phyloP scores from a whole-genome alignment of 1,140 invertebrate species.

The Calephelis virginiensis region DNA sequence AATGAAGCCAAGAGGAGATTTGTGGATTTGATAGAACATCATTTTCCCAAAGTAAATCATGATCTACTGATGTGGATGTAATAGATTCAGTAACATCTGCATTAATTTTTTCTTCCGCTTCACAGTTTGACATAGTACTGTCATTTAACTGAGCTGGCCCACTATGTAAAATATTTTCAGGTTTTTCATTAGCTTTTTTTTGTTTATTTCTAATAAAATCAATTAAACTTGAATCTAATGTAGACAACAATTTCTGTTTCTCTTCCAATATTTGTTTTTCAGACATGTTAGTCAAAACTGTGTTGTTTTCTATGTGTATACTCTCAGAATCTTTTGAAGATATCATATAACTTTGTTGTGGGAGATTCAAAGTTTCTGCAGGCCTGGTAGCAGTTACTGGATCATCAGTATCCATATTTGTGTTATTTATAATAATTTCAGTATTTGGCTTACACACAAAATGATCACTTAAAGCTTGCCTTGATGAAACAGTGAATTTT shows the following conservation, averaged over 20 bases:
- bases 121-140: background rate
- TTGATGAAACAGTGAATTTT: background rate
- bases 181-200: slow-evolving; percentile 36
- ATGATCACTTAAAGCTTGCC: background rate
- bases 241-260: slow-evolving; percentile 82
- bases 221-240: slow-evolving; percentile 83
- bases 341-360: slow-evolving; percentile 77
- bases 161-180: background rate
- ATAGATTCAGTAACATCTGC: background rate
- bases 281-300: slow-evolving; percentile 84
- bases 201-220: slow-evolving; percentile 82
- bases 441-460: slow-evolving; percentile 17
- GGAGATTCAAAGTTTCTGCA: slow-evolving; percentile 41
- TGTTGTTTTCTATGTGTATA: slow-evolving; percentile 88
- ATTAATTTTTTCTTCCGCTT: background rate
- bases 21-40: slow-evolving; percentile 82
- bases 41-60: slow-evolving; percentile 71
- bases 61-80: slow-evolving; percentile 4
- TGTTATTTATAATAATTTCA: background rate
- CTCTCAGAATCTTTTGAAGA: slow-evolving; percentile 76
- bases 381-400: slow-evolving; percentile 25
- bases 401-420: slow-evolving; percentile 62
- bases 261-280: slow-evolving; percentile 87
- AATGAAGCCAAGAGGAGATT: slow-evolving; percentile 87
- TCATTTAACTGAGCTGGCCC: too few relatives aligned